These are phyloP conservation scores for Hafferia zeledoni DNA, from an alignment of 2,797 vertebrate genomes.

Conservation along the genomic window DNA sequence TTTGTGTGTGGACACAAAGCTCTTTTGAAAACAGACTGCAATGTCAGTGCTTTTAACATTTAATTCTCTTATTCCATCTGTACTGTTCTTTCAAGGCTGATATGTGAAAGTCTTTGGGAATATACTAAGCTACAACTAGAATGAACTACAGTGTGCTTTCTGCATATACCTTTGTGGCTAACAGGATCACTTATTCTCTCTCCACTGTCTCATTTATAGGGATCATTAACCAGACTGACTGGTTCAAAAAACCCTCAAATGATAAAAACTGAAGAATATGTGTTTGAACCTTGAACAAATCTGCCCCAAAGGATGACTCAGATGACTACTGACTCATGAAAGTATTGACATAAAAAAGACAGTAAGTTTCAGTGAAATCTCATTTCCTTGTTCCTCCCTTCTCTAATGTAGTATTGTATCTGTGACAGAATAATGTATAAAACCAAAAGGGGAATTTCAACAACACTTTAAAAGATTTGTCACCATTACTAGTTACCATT, in stretches of 20 bases:
- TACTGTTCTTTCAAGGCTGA: not conserved
- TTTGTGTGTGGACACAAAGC: not conserved
- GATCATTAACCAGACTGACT: slow-evolving; percentile 16
- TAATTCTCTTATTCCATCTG: not conserved
- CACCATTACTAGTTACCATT: not conserved
- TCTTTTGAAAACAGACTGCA: not conserved
- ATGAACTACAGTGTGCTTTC: not conserved
- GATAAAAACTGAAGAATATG: not conserved
- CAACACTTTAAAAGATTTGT: not conserved
- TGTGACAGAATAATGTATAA: not conserved
- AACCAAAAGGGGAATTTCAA: not conserved
- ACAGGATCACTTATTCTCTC: not conserved
- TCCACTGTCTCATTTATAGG: not conserved
- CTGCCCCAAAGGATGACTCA: not conserved
- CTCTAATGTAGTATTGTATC: not conserved
- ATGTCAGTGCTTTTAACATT: not conserved
- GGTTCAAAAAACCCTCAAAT: not conserved
- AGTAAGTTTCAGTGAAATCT: not conserved
- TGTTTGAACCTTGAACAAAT: not conserved
- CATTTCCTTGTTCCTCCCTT: not conserved
- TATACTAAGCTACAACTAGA: not conserved
- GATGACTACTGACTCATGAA: not conserved
- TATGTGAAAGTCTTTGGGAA: not conserved
- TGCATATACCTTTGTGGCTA: not conserved
- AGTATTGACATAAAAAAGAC: not conserved